These are phyloP conservation scores for Dasysyrphus albostriatus DNA, from an alignment of 2,888 invertebrate species.

Conservation along the genomic window DNA sequence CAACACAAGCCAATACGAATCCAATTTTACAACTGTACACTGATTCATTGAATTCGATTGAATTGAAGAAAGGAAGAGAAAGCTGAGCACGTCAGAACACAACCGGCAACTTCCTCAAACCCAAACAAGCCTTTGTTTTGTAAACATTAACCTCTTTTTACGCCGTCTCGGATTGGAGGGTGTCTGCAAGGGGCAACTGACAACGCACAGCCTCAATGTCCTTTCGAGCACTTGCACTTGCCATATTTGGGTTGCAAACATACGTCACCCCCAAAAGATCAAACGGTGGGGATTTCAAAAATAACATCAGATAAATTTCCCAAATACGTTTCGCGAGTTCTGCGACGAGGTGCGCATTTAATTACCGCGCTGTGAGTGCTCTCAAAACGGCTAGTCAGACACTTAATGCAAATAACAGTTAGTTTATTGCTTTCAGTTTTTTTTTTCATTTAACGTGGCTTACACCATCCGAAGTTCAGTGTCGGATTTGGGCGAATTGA, in stretches of 20 bases:
- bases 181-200: neutral
- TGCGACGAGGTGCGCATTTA: neutral
- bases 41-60: slow-evolving; percentile 56
- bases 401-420: slow-evolving; percentile 65
- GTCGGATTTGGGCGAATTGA: neutral
- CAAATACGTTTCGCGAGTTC: slow-evolving; percentile 46
- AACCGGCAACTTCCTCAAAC: slow-evolving; percentile 55
- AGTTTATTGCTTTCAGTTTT: slow-evolving; percentile 60
- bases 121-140: slow-evolving; percentile 55
- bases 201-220: slow-evolving; percentile 55
- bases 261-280: slow-evolving; percentile 44
- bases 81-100: slow-evolving; percentile 39
- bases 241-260: slow-evolving; percentile 53
- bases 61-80: slow-evolving; percentile 56
- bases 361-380: slow-evolving; percentile 43
- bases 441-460: slow-evolving; percentile 29
- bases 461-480: slow-evolving; percentile 10
- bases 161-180: neutral
- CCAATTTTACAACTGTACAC: slow-evolving; percentile 3
- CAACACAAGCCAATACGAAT: neutral
- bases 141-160: slow-evolving; percentile 66
- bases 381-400: slow-evolving; percentile 61
- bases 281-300: slow-evolving; percentile 41
- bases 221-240: slow-evolving; percentile 68
- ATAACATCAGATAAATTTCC: slow-evolving; percentile 58